These are phyloP conservation scores for Myiozetetes cayanensis DNA, from an alignment of 2,113 vertebrate species.

Conservation along the genomic window DNA sequence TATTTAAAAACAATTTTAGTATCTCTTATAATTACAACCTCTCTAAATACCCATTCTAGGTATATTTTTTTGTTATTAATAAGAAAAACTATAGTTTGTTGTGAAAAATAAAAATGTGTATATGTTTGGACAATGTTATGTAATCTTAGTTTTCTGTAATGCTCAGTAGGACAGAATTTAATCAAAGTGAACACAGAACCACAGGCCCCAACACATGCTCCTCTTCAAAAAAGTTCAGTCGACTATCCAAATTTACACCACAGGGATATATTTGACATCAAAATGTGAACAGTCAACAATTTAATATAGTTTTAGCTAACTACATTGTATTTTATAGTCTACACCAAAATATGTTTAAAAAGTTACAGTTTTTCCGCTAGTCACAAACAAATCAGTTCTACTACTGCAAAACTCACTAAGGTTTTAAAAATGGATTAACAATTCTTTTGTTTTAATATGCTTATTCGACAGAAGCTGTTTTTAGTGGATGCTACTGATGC, in stretches of 20 bases:
- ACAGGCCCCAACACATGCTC: neutral
- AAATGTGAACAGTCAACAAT: conserved; percentile 25
- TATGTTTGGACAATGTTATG: neutral
- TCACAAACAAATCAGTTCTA: neutral
- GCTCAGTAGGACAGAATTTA: neutral
- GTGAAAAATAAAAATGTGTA: neutral
- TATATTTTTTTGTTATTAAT: neutral
- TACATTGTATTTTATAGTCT: neutral
- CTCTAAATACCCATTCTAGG: conserved; percentile 1
- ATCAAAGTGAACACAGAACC: neutral
- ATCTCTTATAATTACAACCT: neutral
- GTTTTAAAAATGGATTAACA: neutral
- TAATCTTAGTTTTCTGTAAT: neutral
- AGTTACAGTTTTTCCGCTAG: neutral
- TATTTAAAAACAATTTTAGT: neutral
- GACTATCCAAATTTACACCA: neutral
- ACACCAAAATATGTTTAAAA: neutral
- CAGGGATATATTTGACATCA: neutral
- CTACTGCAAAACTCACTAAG: neutral
- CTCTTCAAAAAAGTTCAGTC: conserved; percentile 17
- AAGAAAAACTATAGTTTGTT: neutral
- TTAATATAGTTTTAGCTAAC: neutral
- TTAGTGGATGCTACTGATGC: neutral
- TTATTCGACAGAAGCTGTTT: conserved; percentile 20
- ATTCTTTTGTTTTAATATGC: neutral